These are phyloP conservation scores for Tauraco erythrolophus DNA, from an alignment of 2,113 vertebrate genomes.

Conservation along the genomic window DNA sequence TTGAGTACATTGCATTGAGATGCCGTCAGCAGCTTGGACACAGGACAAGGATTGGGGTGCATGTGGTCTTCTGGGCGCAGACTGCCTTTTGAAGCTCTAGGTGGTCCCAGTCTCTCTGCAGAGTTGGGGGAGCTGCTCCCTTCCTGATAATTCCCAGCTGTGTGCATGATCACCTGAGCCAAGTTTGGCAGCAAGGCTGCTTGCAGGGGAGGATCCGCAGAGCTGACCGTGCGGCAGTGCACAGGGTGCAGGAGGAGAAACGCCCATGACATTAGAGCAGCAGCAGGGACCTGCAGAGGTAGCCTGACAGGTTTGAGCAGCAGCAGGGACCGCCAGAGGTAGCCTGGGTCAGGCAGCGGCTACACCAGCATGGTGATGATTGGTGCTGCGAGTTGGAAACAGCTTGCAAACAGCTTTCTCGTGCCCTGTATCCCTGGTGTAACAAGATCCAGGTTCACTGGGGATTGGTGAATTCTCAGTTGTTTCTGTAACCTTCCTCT, in stretches of 20 bases:
- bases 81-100: background rate
- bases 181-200: background rate
- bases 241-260: background rate
- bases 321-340: background rate
- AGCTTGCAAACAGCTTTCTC: accelerated
- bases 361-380: accelerated
- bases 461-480: background rate
- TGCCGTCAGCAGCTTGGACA: background rate
- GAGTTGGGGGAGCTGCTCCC: background rate
- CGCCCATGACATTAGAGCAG: background rate
- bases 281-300: background rate
- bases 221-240: background rate
- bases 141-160: background rate
- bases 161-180: background rate
- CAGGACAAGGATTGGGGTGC: background rate
- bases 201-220: background rate
- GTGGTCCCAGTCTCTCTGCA: background rate
- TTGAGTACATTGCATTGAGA: background rate
- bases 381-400: background rate
- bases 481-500: background rate
- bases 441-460: background rate
- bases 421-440: accelerated
- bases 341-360: background rate
- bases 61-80: accelerated
- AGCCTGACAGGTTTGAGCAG: background rate